A percentile compares a stretch with the other conserved stretches of the same genome.
Evolutionary conservation across 2,113 vertebrate genomes (phyloP).

Genomic region (Oncorhynchus nerka): DNA sequence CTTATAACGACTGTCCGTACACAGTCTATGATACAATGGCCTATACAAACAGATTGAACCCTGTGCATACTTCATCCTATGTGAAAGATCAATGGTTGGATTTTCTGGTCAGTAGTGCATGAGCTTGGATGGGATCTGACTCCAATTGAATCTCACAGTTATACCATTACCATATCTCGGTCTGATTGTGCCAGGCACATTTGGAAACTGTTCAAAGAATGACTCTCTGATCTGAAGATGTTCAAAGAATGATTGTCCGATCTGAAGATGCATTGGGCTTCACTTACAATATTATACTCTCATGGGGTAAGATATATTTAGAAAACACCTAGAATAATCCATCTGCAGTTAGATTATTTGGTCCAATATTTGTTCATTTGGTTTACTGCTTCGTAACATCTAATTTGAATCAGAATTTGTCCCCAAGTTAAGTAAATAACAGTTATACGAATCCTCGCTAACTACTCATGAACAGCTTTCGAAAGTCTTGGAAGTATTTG

Average conservation of each 20-base stretch:
- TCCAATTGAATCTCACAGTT: neutral
- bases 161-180: neutral
- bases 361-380: too few relatives aligned
- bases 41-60: neutral
- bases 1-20: neutral
- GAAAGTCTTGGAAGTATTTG: slow-evolving; percentile 1
- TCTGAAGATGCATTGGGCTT: too few relatives aligned
- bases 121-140: neutral
- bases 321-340: too few relatives aligned
- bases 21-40: neutral
- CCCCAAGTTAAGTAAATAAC: too few relatives aligned
- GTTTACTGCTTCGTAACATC: too few relatives aligned
- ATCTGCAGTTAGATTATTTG: too few relatives aligned
- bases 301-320: too few relatives aligned
- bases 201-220: slow-evolving; percentile 19
- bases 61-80: neutral
- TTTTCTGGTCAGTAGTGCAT: neutral
- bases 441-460: neutral
- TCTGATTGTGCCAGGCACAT: neutral
- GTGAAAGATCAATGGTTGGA: slow-evolving; percentile 26
- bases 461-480: neutral
- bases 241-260: too few relatives aligned
- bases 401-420: too few relatives aligned
- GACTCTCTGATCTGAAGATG: too few relatives aligned
- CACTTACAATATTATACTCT: too few relatives aligned